Base-by-base conservation (phyloP, 2,888 invertebrate genomes). In the Arrhopalites spinosus region DNA sequence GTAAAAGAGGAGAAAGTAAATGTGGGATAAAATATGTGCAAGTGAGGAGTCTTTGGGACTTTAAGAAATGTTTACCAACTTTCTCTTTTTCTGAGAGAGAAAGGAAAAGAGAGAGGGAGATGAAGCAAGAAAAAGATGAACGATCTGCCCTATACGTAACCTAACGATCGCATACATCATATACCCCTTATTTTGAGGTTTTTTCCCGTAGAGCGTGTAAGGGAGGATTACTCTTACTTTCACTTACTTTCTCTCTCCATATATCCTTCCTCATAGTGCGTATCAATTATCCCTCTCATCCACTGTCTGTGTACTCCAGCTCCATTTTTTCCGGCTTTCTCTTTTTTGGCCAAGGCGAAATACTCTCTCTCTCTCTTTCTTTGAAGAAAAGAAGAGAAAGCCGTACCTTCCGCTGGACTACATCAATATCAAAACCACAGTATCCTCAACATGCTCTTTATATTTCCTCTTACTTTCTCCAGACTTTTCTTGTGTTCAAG, bases 121-220 rank as follows among this genome's bases (percentile, higher is more conserved):
- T 36, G 36, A 36, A 36, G 36, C 5, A 36, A 45, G 66, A 66
- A 45, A 11, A 66, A 45, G 66, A 66, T 45, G 66, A 45, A 66
- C 66, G 77, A 69, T 70, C 73, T 63, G 56, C 64, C 64, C 69
- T 64, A 77, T 77, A 70, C 77, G 73, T 70, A 59, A 70, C 70
- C 56, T 70, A 70, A 77, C 73, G 73, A 74, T 56, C 43, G 59
- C 70, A 77, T 77, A 70, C 66, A 77, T 77, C 74, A 77, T 77
- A 74, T 74, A 76, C 73, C 73, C 36, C 68, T 69, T 63, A 27
- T 53, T 53, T 70, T 70, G 53, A 29, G n/a, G 25, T 53, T 53
- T n/a, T n/a, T 30, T 29, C 53, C 56, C 43, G 66, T 20, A 66
- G 66, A 45, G 45, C 30, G 11, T 45, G 45, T 11, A 13, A 15